Evolutionary conservation across 2,888 invertebrate genomes (phyloP), one percentile per base, ranked within the genome.

Genomic region (Celastrina argiolus): DNA sequence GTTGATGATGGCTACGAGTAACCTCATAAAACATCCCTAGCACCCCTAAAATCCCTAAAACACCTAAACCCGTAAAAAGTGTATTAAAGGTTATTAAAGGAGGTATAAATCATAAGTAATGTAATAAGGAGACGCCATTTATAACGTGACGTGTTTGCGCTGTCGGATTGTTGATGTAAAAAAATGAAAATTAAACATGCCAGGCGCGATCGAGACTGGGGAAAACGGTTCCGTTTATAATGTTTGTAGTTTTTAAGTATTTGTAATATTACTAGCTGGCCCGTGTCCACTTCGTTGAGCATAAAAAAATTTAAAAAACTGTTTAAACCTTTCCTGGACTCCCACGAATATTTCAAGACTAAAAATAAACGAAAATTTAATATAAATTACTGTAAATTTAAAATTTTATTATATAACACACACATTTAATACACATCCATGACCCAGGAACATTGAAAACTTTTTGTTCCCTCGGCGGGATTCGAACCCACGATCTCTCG

Each of bases 61-160:
- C 41, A 22, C 26, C 22, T 10, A 22, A 51, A 22, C 22, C 18
- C 22, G 18, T 22, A 10, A 51, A 18, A 26, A 51, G 22, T 51
- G 51, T 51, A 26, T 22, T 14, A 22, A 22, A 51, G 12, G 22
- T 51, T 14, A 51, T 26, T 51, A 51, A 51, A 22, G 22, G 5
- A 41, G n/a, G n/a, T 41, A 41, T 41, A 41, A 41, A 41, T 41
- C 41, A 41, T 41, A n/a, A 41, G 41, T 41, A 41, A 14, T 18
- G 18, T 18, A 45, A 18, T 45, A 45, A 45, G 45, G 22, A 51
- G 16, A 34, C 0, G 59, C 59, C 12, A 31, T 59, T 34, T 59
- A 59, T 59, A 34, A 34, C 18, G 10, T 34, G 59, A 16, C 59
- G 59, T 59, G 59, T 59, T 59, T 59, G 5, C n/a, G n/a, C 59